Evolutionary conservation across 2,888 invertebrate species (phyloP), one percentile per base, ranked within the genome.

Genomic region (Liopterus haemorrhoidalis): DNA sequence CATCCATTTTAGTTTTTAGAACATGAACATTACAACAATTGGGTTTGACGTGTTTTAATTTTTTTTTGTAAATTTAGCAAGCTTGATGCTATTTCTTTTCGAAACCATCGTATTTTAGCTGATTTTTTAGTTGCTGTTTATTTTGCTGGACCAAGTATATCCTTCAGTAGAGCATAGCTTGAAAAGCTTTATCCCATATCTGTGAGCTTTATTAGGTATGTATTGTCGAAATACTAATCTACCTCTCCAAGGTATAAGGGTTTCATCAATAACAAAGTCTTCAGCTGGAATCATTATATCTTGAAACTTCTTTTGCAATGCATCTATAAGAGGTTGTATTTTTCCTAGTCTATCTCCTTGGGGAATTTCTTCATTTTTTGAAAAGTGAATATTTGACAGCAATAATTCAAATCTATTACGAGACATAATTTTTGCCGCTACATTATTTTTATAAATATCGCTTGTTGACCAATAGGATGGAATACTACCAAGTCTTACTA

Each of bases 171-270:
- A 35, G 35, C 35, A 35, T n/a, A 35, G 18, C 18, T 35, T 35
- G 35, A 35, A 35, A 15, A 16, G 18, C 18, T 35, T 35, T 35
- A 35, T 35, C 6, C 35, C 5, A 18, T 35, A 19, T 5, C 19
- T 15, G 18, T 35, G 35, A 6, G 35, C 35, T 35, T 35, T 32
- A 14, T 32, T 32, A 35, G 35, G 35, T 35, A 35, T 35, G 35
- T 35, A 35, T 18, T 35, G 28, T 28, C 28, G 8, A 28, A 28
- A 28, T 28, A 35, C 18, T 18, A 35, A 18, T 16, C 35, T 48
- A 21, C 52, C 53, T 41, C 54, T 51, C 51, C 54, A 54, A 47
- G 51, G 53, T 48, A 57, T 49, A 48, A 56, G 51, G 42, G 51
- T 53, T 53, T 56, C 51, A 36, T 55, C 54, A 31, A 53, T 41